A percentile compares a stretch with the other conserved stretches of the same genome.
Conservation (phyloP, 1,140 invertebrate species). For the Uloborus diversus region DNA sequence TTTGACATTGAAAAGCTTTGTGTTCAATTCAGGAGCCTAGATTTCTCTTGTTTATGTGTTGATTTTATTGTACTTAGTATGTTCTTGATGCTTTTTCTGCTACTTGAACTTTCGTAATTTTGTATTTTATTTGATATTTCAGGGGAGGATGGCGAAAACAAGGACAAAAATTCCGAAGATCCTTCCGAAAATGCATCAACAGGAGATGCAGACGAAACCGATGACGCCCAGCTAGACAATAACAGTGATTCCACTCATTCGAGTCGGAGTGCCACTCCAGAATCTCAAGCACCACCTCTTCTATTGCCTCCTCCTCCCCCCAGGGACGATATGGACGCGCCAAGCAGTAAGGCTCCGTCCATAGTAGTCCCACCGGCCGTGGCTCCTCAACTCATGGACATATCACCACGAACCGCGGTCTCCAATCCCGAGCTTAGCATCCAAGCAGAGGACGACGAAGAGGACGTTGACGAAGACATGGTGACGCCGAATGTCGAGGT, state of each 20-base stretch:
- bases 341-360: constrained; percentile 7
- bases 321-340: constrained; percentile 7
- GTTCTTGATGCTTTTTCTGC: no score
- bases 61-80: neutral
- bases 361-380: no score
- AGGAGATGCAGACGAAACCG: constrained; percentile 17
- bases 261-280: constrained; percentile 36
- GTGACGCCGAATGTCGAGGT: constrained; percentile 5
- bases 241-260: constrained; percentile 11
- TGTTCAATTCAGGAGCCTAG: no score
- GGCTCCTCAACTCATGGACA: no score
- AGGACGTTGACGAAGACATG: constrained; percentile 36
- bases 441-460: constrained; percentile 27
- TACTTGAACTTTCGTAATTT: no score
- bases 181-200: constrained; percentile 20
- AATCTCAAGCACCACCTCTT: neutral
- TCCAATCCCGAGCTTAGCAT: constrained; percentile 43
- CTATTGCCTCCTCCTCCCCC: constrained; percentile 22
- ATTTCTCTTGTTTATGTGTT: no score
- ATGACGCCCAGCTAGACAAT: constrained; percentile 7
- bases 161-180: constrained; percentile 45
- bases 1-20: neutral
- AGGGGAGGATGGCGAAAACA: constrained; percentile 48
- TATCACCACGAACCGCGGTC: constrained; percentile 43
- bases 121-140: no score